Base-by-base conservation (phyloP, 2,888 invertebrate genomes). In the Colostygia pectinataria region DNA sequence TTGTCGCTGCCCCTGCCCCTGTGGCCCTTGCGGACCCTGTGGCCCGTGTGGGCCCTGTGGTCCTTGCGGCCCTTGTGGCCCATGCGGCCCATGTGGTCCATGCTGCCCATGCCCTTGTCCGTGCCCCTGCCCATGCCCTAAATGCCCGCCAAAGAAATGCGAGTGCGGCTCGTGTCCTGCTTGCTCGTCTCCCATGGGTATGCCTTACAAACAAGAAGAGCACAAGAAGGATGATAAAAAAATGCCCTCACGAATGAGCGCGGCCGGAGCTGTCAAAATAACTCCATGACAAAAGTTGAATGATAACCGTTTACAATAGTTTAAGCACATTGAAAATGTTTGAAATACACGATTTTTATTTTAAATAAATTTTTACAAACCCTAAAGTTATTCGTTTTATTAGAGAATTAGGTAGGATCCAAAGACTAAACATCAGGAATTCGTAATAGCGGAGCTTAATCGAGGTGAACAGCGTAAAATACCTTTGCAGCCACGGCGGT, bases 401-500 rank as follows among this genome's bases (percentile, higher is more conserved):
- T 43, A 25, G 29, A 9, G 15, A 24, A 15, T 25, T 34, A 45
- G 31, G 29, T 18, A 46, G 45, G 43, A 9, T 36, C 12, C 25
- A 23, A 24, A 14, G 23, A 31, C 23, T 10, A 10, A 20, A 5
- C 9, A n/a, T 52, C 50, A 52, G 39, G 12, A 37, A 25, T 31
- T 37, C 28, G 8, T 39, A 50, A 54, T 55, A 46, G 56, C 61
- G 57, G 63, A 67, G 46, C 57, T 69, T 71, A 71, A 73, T 77
- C 59, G 66, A 74, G 77, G 77, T 80, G 73, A 82, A 83, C 65
- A 83, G 77, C 74, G 64, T 79, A 67, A 68, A 68, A 67, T 79
- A 77, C 74, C 72, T 83, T 86, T 86, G 65, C 86, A 86, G 86
- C 80, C 62, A 56, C 69, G 63, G 76, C 76, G 68, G 72, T 63